phyloP scores from a whole-genome alignment of 92 coral and sea anemone genomes.

The Phenganax marumi region DNA sequence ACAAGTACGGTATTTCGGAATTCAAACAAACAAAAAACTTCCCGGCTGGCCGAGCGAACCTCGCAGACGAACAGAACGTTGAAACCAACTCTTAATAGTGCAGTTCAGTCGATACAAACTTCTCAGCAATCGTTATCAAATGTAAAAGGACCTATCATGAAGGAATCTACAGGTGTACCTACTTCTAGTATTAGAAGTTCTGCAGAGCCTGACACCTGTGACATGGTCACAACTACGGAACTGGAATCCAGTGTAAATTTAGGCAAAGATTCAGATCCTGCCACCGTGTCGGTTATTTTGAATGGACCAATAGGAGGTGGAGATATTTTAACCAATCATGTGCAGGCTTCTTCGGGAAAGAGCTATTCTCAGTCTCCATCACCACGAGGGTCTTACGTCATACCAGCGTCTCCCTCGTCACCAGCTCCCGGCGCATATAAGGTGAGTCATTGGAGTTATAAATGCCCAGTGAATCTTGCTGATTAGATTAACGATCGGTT shows the following conservation, averaged over 20 bases:
- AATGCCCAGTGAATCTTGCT: background rate
- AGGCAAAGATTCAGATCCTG: slow-evolving; percentile 52
- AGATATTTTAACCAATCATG: slow-evolving; percentile 33
- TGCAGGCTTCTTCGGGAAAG: slow-evolving; percentile 26
- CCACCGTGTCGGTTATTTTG: slow-evolving; percentile 30
- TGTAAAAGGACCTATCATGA: background rate
- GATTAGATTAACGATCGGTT: background rate
- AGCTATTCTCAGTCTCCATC: slow-evolving; percentile 34
- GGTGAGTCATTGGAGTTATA: background rate
- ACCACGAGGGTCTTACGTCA: slow-evolving; percentile 32
- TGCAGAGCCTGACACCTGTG: background rate
- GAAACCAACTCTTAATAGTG: background rate
- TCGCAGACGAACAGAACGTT: slow-evolving; percentile 6
- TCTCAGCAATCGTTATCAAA: slow-evolving; percentile 1
- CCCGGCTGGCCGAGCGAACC: slow-evolving; percentile 19
- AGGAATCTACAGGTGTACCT: background rate
- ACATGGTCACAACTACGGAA: slow-evolving; percentile 32
- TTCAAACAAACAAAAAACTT: slow-evolving; percentile 20
- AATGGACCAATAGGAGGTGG: slow-evolving; percentile 38
- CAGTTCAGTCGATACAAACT: background rate
- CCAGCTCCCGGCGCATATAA: slow-evolving; percentile 27
- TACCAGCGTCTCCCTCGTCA: slow-evolving; percentile 33
- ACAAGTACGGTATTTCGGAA: slow-evolving; percentile 40
- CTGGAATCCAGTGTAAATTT: slow-evolving; percentile 78
- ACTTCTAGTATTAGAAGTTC: slow-evolving; percentile 2